Percentiles rank a stretch among this genome's conserved stretches.
phyloP scores from a whole-genome alignment of 2,888 invertebrate genomes.

The Sycophila texana region DNA sequence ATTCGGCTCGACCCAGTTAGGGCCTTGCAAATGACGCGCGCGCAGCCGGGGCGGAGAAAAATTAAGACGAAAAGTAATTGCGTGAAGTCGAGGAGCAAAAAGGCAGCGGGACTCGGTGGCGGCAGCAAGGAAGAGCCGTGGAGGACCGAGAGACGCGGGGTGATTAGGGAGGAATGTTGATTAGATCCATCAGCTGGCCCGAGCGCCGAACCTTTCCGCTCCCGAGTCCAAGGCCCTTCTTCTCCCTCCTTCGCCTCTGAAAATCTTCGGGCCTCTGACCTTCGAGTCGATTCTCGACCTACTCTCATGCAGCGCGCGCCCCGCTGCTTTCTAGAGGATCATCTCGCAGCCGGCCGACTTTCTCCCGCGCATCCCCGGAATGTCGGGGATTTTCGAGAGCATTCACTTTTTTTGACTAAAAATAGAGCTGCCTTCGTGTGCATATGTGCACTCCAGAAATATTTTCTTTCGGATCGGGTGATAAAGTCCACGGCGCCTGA shows the following conservation, averaged over 20 bases:
- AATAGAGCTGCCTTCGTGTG: constrained; percentile 43
- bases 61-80: constrained; percentile 53
- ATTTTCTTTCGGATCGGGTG: too few relatives aligned
- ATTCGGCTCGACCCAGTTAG: constrained; percentile 12
- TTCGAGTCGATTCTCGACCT: constrained; percentile 59
- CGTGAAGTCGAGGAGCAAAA: constrained; percentile 46
- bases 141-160: constrained; percentile 61
- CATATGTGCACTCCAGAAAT: constrained; percentile 8
- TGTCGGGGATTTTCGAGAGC: constrained; percentile 34
- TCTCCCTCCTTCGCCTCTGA: constrained; percentile 59
- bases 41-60: constrained; percentile 48
- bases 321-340: constrained; percentile 14
- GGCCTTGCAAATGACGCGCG: constrained; percentile 8
- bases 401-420: constrained; percentile 38
- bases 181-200: constrained; percentile 74
- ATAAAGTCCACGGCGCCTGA: not conserved
- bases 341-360: constrained; percentile 26
- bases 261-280: constrained; percentile 64
- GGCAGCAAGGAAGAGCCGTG: constrained; percentile 47
- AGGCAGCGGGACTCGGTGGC: constrained; percentile 19
- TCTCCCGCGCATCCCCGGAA: constrained; percentile 35
- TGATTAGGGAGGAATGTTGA: constrained; percentile 76
- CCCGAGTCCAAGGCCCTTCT: not conserved
- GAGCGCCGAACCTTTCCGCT: constrained; percentile 42
- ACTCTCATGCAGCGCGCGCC: constrained; percentile 46